A percentile compares a stretch with the other conserved stretches of the same genome.
These are phyloP conservation scores for Hippasteria phrygiana DNA, from an alignment of 53 echinoderm and acorn worm species.

Conservation along the genomic window DNA sequence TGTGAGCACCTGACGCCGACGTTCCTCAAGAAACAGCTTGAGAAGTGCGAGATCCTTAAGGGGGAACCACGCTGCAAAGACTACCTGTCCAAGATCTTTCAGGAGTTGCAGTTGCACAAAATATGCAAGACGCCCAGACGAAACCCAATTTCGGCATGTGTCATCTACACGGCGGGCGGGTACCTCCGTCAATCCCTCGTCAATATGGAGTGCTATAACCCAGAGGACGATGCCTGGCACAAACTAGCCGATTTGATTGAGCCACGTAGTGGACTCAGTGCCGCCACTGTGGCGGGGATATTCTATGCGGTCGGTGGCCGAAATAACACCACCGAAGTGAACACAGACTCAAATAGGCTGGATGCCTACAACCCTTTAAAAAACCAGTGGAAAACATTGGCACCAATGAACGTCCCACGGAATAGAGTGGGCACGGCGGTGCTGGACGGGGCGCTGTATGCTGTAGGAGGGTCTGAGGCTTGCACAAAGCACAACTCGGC, in stretches of 20 bases:
- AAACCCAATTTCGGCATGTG: conserved; percentile 88
- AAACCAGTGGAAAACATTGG: conserved; percentile 86
- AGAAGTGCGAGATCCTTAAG: conserved; percentile 87
- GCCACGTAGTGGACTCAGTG: conserved; percentile 94
- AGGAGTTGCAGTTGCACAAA: conserved; percentile 91
- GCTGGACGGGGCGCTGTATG: conserved; percentile 90
- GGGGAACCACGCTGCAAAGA: conserved; percentile 88
- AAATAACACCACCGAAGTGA: conserved; percentile 94
- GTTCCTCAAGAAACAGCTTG: conserved; percentile 91
- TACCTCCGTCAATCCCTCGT: conserved; percentile 89
- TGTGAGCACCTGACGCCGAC: conserved; percentile 89
- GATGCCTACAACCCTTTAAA: conserved; percentile 91
- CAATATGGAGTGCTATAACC: conserved; percentile 95
- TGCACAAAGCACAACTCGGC: conserved; percentile 92
- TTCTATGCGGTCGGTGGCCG: conserved; percentile 96
- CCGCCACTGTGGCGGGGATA: conserved; percentile 91
- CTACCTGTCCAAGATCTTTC: conserved; percentile 93
- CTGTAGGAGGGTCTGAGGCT: conserved; percentile 96
- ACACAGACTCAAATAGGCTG: conserved; percentile 94
- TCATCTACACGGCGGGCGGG: conserved; percentile 95
- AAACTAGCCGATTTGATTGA: conserved; percentile 84
- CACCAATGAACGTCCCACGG: conserved; percentile 85
- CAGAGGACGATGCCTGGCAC: conserved; percentile 86
- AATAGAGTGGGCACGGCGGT: conserved; percentile 96
- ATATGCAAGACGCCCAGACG: conserved; percentile 77